Evolutionary conservation across 1,140 invertebrate genomes (phyloP).

Genomic region (Psilanteris sp.): DNA sequence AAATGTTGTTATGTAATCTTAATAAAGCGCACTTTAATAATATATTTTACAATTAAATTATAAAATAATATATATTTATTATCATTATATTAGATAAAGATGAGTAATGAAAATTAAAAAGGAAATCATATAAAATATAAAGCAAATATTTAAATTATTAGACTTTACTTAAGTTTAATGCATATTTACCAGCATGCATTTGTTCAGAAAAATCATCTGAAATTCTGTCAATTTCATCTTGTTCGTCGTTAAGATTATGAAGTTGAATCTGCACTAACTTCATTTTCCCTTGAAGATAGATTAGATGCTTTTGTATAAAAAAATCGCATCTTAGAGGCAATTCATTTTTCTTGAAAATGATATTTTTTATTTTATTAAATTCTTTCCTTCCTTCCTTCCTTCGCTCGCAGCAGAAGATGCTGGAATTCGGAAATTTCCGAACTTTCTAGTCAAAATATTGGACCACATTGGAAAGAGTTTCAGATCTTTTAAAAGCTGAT

Average conservation of each 20-base stretch:
- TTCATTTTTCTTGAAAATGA: background rate
- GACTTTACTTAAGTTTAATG: too few species aligned
- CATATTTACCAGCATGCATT: too few species aligned
- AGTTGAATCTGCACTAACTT: background rate
- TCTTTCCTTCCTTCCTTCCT: too few species aligned
- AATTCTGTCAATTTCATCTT: background rate
- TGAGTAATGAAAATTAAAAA: too few species aligned
- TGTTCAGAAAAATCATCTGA: too few species aligned
- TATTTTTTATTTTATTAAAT: slow-evolving; percentile 5
- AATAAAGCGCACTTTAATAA: too few species aligned
- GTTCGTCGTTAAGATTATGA: background rate
- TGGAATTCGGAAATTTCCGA: background rate
- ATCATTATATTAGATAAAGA: too few species aligned
- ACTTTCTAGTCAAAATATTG: background rate
- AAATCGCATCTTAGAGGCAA: background rate
- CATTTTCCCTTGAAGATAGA: background rate
- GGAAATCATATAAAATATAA: too few species aligned
- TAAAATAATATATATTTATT: too few species aligned
- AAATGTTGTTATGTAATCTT: too few species aligned
- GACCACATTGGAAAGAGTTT: background rate
- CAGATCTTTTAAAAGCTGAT: background rate
- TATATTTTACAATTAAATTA: too few species aligned
- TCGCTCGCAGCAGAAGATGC: slow-evolving; percentile 3
- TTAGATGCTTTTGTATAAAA: background rate
- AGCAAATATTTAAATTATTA: too few species aligned